Conservation (phyloP, 1,140 invertebrate genomes). For the Rhagoletis zephyria region DNA sequence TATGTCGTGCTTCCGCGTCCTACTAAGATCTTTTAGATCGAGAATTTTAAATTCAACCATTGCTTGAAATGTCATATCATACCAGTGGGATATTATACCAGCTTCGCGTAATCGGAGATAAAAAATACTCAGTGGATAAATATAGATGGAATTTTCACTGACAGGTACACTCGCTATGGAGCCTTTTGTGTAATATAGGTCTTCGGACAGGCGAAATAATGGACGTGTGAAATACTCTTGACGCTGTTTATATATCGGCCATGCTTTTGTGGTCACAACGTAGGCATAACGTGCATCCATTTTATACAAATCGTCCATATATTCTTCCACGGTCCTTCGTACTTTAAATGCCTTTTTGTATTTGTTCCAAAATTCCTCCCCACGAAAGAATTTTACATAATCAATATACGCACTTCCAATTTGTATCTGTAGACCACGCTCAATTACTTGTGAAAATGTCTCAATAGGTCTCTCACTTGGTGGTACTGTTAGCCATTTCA, state of each 20-base stretch:
- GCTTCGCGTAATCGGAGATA: neutral
- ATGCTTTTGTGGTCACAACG: neutral
- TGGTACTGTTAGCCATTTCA: constrained; percentile 60
- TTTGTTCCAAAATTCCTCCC: constrained; percentile 9
- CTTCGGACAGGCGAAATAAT: constrained; percentile 14
- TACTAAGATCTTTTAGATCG: constrained; percentile 22
- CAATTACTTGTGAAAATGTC: constrained; percentile 56
- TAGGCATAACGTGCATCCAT: constrained; percentile 42
- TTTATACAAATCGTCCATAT: neutral
- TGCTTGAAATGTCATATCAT: neutral
- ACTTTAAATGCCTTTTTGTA: constrained; percentile 11
- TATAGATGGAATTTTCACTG: constrained; percentile 33
- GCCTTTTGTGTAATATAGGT: constrained; percentile 12
- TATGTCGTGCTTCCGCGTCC: neutral
- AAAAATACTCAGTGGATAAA: constrained; percentile 29
- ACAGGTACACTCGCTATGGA: neutral
- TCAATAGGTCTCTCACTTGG: constrained; percentile 57
- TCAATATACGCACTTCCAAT: neutral
- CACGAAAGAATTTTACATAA: neutral
- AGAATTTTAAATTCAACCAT: neutral
- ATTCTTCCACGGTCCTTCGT: neutral
- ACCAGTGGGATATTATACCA: constrained; percentile 10
- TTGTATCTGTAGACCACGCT: constrained; percentile 6
- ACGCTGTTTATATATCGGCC: constrained; percentile 3
- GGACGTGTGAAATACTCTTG: constrained; percentile 25